A percentile compares a stretch with the other conserved stretches of the same genome.
Conservation (phyloP, 2,113 vertebrate genomes). For the Scartelaos histophorus region DNA sequence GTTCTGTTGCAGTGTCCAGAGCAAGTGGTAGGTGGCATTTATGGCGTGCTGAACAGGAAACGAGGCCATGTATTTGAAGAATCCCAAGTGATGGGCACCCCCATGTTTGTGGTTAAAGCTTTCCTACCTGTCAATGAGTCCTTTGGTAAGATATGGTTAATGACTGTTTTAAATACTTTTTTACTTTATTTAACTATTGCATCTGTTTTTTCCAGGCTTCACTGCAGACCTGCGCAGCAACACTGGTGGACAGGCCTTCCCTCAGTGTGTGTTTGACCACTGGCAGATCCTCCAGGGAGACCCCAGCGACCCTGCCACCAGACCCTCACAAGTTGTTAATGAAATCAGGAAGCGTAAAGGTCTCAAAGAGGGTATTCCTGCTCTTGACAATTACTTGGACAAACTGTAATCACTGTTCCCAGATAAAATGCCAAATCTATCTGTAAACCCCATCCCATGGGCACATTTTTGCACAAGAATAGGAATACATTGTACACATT, state of each 20-base stretch:
- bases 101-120: constrained; percentile 92
- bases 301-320: constrained; percentile 78
- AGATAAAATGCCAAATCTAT: constrained; percentile 58
- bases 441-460: constrained; percentile 59
- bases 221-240: constrained; percentile 92
- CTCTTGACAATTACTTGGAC: constrained; percentile 94
- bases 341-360: constrained; percentile 94
- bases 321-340: constrained; percentile 80
- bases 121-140: constrained; percentile 92
- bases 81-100: constrained; percentile 89
- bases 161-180: background rate
- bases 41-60: constrained; percentile 90
- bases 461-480: constrained; percentile 67
- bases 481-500: constrained; percentile 49
- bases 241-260: constrained; percentile 92
- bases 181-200: background rate
- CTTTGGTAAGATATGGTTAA: constrained; percentile 80
- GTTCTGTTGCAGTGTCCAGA: constrained; percentile 82
- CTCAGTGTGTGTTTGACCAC: constrained; percentile 94
- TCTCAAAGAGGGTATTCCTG: constrained; percentile 90
- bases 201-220: constrained; percentile 79
- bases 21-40: constrained; percentile 91
- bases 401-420: constrained; percentile 79
- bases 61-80: constrained; percentile 94
- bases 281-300: constrained; percentile 94